Base-by-base conservation (phyloP, 2,797 vertebrate species). In the Schizopygopsis malacanthus region DNA sequence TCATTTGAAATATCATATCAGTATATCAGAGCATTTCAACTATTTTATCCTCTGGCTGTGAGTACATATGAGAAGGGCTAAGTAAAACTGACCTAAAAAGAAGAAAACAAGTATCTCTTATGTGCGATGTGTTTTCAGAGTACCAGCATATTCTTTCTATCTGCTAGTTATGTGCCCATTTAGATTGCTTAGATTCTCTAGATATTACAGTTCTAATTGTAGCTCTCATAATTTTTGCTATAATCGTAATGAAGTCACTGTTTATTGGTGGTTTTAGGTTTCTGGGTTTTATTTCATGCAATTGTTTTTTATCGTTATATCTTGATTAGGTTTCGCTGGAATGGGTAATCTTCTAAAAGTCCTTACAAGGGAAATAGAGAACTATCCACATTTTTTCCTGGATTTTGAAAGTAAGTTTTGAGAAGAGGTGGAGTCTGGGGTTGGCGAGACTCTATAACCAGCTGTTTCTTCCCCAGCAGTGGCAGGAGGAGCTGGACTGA, bases 261-360 rank as follows among this genome's bases (percentile, higher is more conserved):
- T 78, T 59, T 41, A 45, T 79, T 79, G 83, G 0, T 73, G 73
- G 82, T 85, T 77, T 39, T 37, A 86, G 75, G 22, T 87, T 88
- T 47, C 80, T 50, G 89, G 43, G 79, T 86, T 79, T 78, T 52
- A 67, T 56, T 70, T 79, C 67, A 52, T 77, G 72, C 65, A 65
- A 77, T 76, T 70, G 22, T 76, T 81, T 50, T 88, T 89, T 89
- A 89, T 85, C 65, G 65, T 91, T 95, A 86, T 95, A 92, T 94
- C 94, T 89, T 88, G 91, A 95, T 95, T 95, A 99, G 98, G 98
- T 98, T 97, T 98, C 69, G 97, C 98, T 98, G 98, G 98, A 93
- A 99, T 99, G 98, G 98, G 98, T 97, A 99, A 99, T 97, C 97
- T 99, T 95, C 98, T 99, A 96, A 99, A 99, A 96, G 98, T 99